These are phyloP conservation scores for Cherax quadricarinatus DNA, from an alignment of 1,140 invertebrate genomes.

Conservation along the genomic window DNA sequence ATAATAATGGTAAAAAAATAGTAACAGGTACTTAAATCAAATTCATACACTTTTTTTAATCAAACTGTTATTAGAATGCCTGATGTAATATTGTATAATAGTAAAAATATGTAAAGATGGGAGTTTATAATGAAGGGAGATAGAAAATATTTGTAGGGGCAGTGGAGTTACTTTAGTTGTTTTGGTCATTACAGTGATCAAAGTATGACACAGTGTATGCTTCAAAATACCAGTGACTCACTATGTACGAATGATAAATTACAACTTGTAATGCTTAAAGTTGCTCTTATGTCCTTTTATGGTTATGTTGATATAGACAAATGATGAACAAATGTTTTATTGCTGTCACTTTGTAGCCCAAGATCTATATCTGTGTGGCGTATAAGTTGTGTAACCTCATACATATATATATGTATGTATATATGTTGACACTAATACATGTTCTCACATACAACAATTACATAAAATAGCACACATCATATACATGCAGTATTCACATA, in stretches of 20 bases:
- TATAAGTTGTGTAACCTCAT: conserved; percentile 2
- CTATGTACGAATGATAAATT: conserved; percentile 25
- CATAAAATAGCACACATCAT: too few species aligned
- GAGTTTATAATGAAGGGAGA: conserved; percentile 19
- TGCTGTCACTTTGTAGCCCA: conserved; percentile 49
- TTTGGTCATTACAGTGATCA: conserved; percentile 21
- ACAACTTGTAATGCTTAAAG: conserved; percentile 29
- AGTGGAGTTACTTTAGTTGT: background rate
- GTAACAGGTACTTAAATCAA: conserved; percentile 66
- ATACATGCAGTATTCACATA: too few species aligned
- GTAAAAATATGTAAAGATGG: conserved; percentile 23
- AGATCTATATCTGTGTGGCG: conserved; percentile 57
- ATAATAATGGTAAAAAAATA: conserved; percentile 39
- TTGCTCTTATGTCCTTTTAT: conserved; percentile 43
- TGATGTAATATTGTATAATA: conserved; percentile 52
- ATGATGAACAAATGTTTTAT: conserved; percentile 16
- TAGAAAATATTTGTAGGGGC: conserved; percentile 25
- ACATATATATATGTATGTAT: conserved; percentile 29
- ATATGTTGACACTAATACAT: background rate
- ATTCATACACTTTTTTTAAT: conserved; percentile 30
- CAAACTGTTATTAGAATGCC: conserved; percentile 49
- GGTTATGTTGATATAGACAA: conserved; percentile 5
- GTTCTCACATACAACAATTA: too few species aligned
- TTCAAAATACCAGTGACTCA: conserved; percentile 40
- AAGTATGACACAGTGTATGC: conserved; percentile 5